Evolutionary conservation across 2,113 vertebrate genomes (phyloP).

Genomic region (Pseudorectes ferrugineus): DNA sequence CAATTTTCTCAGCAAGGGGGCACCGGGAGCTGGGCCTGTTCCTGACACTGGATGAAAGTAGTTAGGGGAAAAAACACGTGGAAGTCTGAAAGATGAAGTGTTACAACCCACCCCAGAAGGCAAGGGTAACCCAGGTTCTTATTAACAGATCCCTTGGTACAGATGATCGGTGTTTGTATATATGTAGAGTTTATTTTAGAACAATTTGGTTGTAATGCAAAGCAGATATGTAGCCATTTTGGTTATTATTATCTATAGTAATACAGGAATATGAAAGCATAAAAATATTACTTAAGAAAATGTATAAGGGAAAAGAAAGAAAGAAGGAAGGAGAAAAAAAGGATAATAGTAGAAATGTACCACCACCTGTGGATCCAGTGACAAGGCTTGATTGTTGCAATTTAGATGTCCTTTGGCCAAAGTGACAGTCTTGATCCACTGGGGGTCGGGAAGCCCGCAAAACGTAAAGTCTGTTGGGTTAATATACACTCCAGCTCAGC

Average conservation of each 20-base stretch:
- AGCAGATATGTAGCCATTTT: not conserved
- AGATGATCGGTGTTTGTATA: fast-evolving
- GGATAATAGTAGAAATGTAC: not conserved
- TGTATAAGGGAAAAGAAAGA: not conserved
- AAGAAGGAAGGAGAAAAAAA: not conserved
- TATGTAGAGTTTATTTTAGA: not conserved
- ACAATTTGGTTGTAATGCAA: not conserved
- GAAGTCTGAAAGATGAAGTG: not conserved
- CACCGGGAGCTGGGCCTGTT: not conserved
- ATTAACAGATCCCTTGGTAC: not conserved
- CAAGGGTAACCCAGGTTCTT: not conserved
- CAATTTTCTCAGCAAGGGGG: slow-evolving; percentile 24
- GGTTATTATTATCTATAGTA: not conserved
- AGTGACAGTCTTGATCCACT: not conserved
- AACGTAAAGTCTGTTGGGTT: not conserved
- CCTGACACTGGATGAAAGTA: not conserved
- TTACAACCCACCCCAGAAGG: not conserved
- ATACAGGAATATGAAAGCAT: not conserved
- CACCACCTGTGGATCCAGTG: not conserved
- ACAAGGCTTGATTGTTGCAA: not conserved
- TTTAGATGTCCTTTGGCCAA: not conserved
- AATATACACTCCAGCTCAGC: not conserved
- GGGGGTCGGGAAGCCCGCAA: not conserved
- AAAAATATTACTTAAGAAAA: not conserved
- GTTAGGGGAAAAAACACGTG: not conserved